Evolutionary conservation across 2,888 invertebrate genomes (phyloP), one percentile per base, ranked within the genome.

Genomic region (Limnephilus marmoratus): DNA sequence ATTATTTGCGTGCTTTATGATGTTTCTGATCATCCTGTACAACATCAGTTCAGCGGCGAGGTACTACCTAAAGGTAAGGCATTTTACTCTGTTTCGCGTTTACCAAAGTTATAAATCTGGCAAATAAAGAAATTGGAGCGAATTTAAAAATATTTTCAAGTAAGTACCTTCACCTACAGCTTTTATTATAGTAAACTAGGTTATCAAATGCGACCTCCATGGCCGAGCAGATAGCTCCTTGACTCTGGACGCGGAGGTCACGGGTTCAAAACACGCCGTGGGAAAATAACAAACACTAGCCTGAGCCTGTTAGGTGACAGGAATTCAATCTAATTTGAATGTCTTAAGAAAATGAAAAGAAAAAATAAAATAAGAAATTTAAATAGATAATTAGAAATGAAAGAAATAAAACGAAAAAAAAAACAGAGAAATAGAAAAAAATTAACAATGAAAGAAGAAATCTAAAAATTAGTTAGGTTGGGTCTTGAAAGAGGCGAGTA

Each of bases 11-110:
- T 96, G 96, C 93, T 95, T 96, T 93, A 96, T 96, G 96, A 96
- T 95, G 9, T 95, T 96, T 1, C 94, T 96, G 81, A 94, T 96
- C 88, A 95, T 96, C 93, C 94, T 96, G 53, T 96, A 95, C 94
- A 96, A 96, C 94, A 96, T 97, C 86, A 97, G 97, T 94, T 96
- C 97, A 83, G 96, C 95, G 24, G 97, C 97, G 90, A 97, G 97
- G 94, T 98, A 98, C 95, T 97, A 97, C 94, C 96, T 97, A 92
- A 98, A 98, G 95, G 96, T 96, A 94, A 87, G 82, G 13, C 86
- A 18, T 2, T 34, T 15, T 68, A 53, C 29, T 37, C 31, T n/a
- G 29, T 29, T 96, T 96, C 94, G 95, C 95, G 93, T 91, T 97
- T 91, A 95, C 97, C 12, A 12, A 45, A 87, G 94, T 97, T 83